Conservation (phyloP, 1,140 invertebrate genomes). For the Myzus persicae region DNA sequence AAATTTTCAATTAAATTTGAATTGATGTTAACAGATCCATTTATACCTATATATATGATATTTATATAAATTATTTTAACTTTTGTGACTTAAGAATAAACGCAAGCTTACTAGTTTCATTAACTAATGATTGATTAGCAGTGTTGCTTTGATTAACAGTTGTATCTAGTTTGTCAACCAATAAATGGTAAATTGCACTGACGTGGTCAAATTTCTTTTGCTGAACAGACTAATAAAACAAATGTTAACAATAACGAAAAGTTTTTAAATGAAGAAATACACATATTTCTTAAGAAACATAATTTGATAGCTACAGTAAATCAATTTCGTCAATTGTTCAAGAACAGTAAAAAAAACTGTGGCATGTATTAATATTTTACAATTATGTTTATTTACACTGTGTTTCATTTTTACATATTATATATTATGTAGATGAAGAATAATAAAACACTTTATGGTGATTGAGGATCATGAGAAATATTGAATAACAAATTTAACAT, state of each 20-base stretch:
- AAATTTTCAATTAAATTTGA: slow-evolving; percentile 51
- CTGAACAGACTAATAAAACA: slow-evolving; percentile 76
- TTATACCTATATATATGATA: slow-evolving; percentile 12
- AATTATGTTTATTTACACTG: no score
- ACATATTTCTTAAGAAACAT: not conserved
- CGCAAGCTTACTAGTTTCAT: slow-evolving; percentile 41
- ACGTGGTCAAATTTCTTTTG: slow-evolving; percentile 93
- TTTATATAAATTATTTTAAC: not conserved
- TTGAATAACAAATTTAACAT: no score
- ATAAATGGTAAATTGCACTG: slow-evolving; percentile 94
- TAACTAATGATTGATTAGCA: slow-evolving; percentile 33
- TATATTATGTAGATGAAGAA: no score
- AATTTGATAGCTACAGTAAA: no score
- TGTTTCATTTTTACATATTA: no score
- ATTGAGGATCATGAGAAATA: no score
- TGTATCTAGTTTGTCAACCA: slow-evolving; percentile 80
- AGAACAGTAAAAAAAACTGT: no score
- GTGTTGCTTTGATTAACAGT: slow-evolving; percentile 57
- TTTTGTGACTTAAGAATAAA: not conserved
- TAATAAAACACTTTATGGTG: no score
- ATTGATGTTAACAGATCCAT: slow-evolving; percentile 47
- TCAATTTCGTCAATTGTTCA: no score
- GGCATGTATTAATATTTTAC: no score
- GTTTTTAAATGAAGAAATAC: not conserved
- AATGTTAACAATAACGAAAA: slow-evolving; percentile 3